These are phyloP conservation scores for Zaprionus davidi DNA, from an alignment of 1,140 invertebrate species.

Conservation along the genomic window DNA sequence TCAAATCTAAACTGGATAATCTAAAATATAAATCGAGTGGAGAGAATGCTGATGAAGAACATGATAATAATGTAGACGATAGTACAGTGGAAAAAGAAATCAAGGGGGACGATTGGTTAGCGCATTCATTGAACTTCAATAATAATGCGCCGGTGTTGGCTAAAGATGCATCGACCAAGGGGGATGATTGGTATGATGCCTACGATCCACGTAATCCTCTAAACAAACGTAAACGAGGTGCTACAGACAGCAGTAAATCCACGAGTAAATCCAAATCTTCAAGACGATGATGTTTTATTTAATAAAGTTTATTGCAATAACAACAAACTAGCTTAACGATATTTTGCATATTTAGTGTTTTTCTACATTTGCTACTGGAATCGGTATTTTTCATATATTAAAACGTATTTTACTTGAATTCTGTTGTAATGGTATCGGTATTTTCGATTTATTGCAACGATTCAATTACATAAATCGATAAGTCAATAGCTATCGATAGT, in stretches of 20 bases:
- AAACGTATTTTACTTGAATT: not conserved
- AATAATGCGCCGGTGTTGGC: slow-evolving; percentile 91
- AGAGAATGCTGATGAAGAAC: slow-evolving; percentile 59
- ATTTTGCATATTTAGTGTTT: not conserved
- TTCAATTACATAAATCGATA: not conserved
- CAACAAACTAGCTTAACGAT: not conserved
- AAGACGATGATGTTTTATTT: slow-evolving; percentile 19
- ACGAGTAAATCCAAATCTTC: slow-evolving; percentile 45
- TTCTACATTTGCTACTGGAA: not conserved
- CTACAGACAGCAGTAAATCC: slow-evolving; percentile 54
- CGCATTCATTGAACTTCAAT: slow-evolving; percentile 92
- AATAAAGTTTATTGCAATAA: slow-evolving; percentile 10
- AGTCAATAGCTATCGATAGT: slow-evolving; percentile 19
- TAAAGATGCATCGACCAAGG: slow-evolving; percentile 97
- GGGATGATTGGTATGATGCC: slow-evolving; percentile 98
- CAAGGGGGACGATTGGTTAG: slow-evolving; percentile 88
- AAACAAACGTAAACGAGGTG: slow-evolving; percentile 94
- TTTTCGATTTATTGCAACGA: slow-evolving; percentile 11
- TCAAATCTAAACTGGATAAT: slow-evolving; percentile 90
- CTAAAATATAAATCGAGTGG: slow-evolving; percentile 87
- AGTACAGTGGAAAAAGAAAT: slow-evolving; percentile 85
- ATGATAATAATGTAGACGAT: slow-evolving; percentile 45
- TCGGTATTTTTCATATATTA: not conserved
- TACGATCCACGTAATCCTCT: slow-evolving; percentile 97
- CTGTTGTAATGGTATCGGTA: not conserved